Conservation (phyloP, 2,113 vertebrate species). For the Notiomystis cincta region DNA sequence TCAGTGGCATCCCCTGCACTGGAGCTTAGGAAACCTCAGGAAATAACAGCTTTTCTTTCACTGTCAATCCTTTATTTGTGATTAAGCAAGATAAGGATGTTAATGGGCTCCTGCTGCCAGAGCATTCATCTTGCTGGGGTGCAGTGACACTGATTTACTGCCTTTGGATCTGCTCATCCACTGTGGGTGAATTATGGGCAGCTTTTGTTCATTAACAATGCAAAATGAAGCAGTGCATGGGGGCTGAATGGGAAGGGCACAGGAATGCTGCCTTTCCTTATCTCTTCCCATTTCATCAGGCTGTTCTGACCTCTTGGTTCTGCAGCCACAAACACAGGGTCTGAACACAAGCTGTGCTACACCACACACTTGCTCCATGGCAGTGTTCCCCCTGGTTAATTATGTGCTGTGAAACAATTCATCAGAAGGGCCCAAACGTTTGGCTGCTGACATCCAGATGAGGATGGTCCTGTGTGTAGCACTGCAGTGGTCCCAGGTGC, state of each 20-base stretch:
- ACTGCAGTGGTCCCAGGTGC: no score
- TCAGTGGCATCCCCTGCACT: neutral
- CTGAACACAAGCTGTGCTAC: neutral
- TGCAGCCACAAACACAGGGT: neutral
- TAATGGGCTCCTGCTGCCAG: constrained; percentile 34
- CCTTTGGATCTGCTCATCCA: neutral
- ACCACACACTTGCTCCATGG: neutral
- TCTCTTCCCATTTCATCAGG: neutral
- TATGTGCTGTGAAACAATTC: neutral
- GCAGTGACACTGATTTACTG: constrained; percentile 5
- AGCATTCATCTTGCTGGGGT: neutral
- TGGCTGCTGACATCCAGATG: neutral
- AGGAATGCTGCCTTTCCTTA: neutral
- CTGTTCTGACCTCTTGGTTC: neutral
- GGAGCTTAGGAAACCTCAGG: neutral
- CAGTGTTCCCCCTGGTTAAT: neutral
- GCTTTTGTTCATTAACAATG: constrained; percentile 21
- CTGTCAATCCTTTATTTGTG: neutral
- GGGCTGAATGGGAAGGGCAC: neutral
- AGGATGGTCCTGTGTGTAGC: neutral
- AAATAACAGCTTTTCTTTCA: neutral
- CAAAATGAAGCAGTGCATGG: neutral
- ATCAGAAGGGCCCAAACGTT: neutral
- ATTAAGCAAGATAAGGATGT: constrained; percentile 30
- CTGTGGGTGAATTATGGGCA: neutral